Evolutionary conservation across 2,113 vertebrate genomes (phyloP).

Genomic region (Sialia sialis): DNA sequence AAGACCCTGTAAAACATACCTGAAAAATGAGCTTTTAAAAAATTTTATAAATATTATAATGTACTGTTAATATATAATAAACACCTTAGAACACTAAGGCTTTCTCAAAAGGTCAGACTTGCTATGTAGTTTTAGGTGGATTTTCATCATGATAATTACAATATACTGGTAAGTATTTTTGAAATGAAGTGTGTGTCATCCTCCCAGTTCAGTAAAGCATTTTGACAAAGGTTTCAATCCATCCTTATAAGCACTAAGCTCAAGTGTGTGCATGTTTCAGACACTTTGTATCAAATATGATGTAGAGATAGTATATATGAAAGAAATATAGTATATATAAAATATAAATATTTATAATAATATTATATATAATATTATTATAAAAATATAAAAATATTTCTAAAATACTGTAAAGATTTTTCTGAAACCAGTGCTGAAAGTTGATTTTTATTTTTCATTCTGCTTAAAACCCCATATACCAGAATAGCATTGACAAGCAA

Average conservation of each 20-base stretch:
- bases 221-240: neutral
- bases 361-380: too few species aligned
- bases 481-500: neutral
- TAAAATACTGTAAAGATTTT: neutral
- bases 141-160: neutral
- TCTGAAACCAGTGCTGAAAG: neutral
- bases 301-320: neutral
- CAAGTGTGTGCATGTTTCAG: accelerated
- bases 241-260: neutral
- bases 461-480: neutral
- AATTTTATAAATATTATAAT: constrained; percentile 15
- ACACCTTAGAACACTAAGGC: neutral
- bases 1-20: neutral
- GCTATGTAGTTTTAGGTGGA: neutral
- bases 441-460: neutral
- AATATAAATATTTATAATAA: too few species aligned
- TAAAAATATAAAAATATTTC: neutral
- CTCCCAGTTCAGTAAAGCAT: neutral
- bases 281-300: neutral
- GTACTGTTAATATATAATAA: neutral
- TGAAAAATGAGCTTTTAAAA: constrained; percentile 2
- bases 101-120: constrained; percentile 30
- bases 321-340: too few species aligned
- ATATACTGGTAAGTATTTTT: neutral
- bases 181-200: neutral